Conservation (phyloP, 2,888 invertebrate species). For the Parascotia fuliginaria region DNA sequence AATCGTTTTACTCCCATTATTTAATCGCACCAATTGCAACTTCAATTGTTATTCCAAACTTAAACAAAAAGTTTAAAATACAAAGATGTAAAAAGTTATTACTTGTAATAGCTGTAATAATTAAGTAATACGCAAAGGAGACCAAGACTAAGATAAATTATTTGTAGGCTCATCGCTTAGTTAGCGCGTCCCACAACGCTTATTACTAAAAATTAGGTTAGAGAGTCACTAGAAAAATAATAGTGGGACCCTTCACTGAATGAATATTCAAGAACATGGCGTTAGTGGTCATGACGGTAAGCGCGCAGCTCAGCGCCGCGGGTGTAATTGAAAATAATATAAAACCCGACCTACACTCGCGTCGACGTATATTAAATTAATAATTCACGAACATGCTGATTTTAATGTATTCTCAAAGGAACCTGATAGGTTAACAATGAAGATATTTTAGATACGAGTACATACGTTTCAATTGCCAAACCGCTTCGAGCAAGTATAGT, state of each 20-base stretch:
- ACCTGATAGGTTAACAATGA: conserved; percentile 21
- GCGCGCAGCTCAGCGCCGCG: conserved; percentile 39
- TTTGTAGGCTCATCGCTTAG: conserved; percentile 55
- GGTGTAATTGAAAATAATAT: conserved; percentile 75
- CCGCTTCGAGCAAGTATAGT: too few relatives aligned
- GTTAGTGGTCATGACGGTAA: conserved; percentile 35
- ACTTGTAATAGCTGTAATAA: conserved; percentile 38
- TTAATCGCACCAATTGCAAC: too few relatives aligned
- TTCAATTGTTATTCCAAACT: too few relatives aligned
- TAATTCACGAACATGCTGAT: conserved; percentile 46
- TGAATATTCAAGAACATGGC: conserved; percentile 73
- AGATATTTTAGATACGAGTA: conserved; percentile 7
- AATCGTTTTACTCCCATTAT: too few relatives aligned
- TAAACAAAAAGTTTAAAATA: too few relatives aligned
- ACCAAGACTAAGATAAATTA: conserved; percentile 59
- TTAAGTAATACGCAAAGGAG: conserved; percentile 45
- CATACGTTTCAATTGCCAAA: too few relatives aligned
- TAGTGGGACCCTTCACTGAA: conserved; percentile 60
- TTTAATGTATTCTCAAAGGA: conserved; percentile 28
- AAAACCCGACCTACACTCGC: conserved; percentile 48
- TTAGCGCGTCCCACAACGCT: conserved; percentile 60
- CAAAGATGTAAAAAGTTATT: background rate
- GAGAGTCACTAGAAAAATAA: conserved; percentile 70
- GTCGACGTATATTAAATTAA: conserved; percentile 53
- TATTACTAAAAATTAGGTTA: conserved; percentile 76